Conservation (phyloP, 1,140 invertebrate genomes). For the Homarus americanus region DNA sequence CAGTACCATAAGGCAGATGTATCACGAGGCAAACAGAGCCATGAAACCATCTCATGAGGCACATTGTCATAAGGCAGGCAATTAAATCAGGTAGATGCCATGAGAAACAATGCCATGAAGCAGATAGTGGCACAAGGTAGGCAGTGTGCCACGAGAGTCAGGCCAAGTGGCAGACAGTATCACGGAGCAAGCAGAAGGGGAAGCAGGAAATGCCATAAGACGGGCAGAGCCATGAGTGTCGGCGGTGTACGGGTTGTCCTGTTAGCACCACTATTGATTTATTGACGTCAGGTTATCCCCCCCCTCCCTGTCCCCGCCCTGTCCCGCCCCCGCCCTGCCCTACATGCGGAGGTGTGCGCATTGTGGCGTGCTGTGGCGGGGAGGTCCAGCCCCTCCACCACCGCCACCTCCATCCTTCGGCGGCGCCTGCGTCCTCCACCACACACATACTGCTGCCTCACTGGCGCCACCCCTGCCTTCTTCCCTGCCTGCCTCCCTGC, state of each 20-base stretch:
- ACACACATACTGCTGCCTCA: not conserved
- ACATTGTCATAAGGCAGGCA: not conserved
- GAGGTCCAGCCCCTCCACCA: not conserved
- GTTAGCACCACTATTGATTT: constrained; percentile 8
- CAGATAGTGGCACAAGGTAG: not conserved
- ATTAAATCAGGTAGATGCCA: not conserved
- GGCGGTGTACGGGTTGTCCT: not conserved
- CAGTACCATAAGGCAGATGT: no score
- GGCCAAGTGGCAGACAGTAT: not conserved
- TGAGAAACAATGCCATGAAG: not conserved
- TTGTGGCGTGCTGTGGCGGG: not conserved
- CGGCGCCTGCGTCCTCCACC: not conserved
- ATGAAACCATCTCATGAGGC: not conserved
- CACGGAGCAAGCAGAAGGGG: not conserved
- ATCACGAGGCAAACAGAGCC: not conserved
- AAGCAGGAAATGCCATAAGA: no score
- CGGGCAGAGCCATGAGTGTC: not conserved
- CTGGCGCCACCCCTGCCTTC: not conserved
- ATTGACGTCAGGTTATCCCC: not conserved
- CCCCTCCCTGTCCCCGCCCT: not conserved
- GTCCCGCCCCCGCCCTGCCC: not conserved
- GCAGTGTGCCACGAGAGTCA: not conserved
- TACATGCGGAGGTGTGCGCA: not conserved
- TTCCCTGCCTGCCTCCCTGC: not conserved
- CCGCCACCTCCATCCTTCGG: no score